Conservation (phyloP, 1,140 invertebrate species). For the Maniola jurtina region DNA sequence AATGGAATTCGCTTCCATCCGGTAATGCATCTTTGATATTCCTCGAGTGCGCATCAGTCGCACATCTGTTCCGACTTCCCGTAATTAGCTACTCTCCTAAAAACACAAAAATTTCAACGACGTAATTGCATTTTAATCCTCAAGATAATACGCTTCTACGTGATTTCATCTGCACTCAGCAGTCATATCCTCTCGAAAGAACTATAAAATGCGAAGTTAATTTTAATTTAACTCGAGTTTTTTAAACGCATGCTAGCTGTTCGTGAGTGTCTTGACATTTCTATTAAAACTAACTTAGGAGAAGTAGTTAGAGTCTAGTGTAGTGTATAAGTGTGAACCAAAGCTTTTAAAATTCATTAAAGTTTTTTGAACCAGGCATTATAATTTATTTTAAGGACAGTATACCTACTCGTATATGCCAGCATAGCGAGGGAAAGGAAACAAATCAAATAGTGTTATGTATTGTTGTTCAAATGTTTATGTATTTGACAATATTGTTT, state of each 20-base stretch:
- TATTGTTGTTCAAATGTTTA: no score
- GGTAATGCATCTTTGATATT: constrained; percentile 39
- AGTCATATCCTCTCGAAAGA: background rate
- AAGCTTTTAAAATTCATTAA: no score
- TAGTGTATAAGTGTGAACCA: no score
- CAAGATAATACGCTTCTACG: background rate
- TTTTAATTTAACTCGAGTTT: background rate
- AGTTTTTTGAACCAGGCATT: no score
- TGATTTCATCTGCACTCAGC: background rate
- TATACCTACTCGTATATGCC: no score
- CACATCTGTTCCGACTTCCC: constrained; percentile 24
- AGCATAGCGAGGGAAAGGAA: no score
- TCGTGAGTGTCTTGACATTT: no score
- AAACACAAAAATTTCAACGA: constrained; percentile 17
- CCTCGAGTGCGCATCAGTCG: constrained; percentile 8
- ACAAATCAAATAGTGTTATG: no score
- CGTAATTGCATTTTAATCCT: constrained; percentile 20
- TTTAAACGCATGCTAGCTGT: background rate
- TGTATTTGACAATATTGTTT: no score
- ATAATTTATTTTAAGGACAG: no score
- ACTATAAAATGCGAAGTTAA: background rate
- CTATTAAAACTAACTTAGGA: no score
- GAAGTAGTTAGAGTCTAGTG: no score
- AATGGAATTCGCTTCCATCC: constrained; percentile 20
- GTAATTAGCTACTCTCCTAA: constrained; percentile 24